Evolutionary conservation across 2,113 vertebrate genomes (phyloP), one percentile per base, ranked within the genome.

Genomic region (Sinocyclocheilus rhinocerous): DNA sequence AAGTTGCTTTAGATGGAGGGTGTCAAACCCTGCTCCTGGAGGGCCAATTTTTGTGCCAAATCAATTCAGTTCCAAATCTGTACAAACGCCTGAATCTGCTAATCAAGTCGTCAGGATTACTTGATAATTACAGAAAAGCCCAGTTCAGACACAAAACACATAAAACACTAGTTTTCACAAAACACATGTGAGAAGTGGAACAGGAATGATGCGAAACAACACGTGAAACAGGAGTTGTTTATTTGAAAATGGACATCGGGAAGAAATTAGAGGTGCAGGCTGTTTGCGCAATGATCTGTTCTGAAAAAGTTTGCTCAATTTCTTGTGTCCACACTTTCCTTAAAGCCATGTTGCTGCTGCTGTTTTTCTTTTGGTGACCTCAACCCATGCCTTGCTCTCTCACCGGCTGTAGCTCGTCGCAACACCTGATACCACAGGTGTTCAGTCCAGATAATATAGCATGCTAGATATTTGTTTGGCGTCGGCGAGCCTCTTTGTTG

Each of bases 321-420:
- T 63, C 3, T 24, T 63, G 22, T 63, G 22, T 63, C 22, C n/a
- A 63, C 22, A 63, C 59, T n/a, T 24, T 11, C 24, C 22, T 63
- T 63, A n/a, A 61, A n/a, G 59, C 59, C 59, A 24, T 63, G 9
- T 24, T 63, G 9, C 59, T 63, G n/a, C 59, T 59, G 29, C 52
- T 55, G 50, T 76, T 69, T 84, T 76, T 26, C 73, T 75, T 84
- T 52, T 1, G n/a, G 8, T 63, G 59, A 63, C 59, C 59, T 63
- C 10, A 63, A 63, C 59, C n/a, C n/a, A 63, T 63, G 59, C 22
- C 13, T 48, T 48, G 45, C 11, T 48, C 45, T 48, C 45, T 48
- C 45, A 48, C 4, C 12, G 45, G 45, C 11, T 48, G 45, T 48
- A 48, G 11, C 45, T 48, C 11, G 2, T 48, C 45, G 8, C 39